Conservation (phyloP, 2,888 invertebrate species). For the Hirudinaria manillensis region DNA sequence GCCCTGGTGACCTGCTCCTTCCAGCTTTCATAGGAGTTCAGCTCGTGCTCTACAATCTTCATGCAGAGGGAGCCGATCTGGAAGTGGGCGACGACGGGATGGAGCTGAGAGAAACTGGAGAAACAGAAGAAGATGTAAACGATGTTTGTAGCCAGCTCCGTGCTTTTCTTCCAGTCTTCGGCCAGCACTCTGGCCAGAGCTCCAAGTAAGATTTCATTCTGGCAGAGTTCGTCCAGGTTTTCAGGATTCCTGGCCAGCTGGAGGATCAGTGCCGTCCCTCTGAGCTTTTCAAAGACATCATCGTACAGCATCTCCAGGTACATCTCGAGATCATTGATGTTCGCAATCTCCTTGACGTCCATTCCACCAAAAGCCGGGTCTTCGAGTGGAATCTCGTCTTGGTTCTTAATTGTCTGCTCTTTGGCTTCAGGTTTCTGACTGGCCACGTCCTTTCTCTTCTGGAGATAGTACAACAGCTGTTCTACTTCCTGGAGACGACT, state of each 20-base stretch:
- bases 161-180: slow-evolving; percentile 94
- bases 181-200: slow-evolving; percentile 87
- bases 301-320: slow-evolving; percentile 87
- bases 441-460: slow-evolving; percentile 65
- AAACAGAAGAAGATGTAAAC: slow-evolving; percentile 95
- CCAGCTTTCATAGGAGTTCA: slow-evolving; percentile 88
- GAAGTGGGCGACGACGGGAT: slow-evolving; percentile 85
- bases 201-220: slow-evolving; percentile 89
- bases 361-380: slow-evolving; percentile 49
- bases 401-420: background rate
- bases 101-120: slow-evolving; percentile 89
- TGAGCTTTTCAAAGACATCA: slow-evolving; percentile 74
- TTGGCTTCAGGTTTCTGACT: background rate
- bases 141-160: slow-evolving; percentile 91
- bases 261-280: slow-evolving; percentile 80
- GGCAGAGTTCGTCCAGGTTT: slow-evolving; percentile 83
- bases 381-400: slow-evolving; percentile 36
- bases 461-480: slow-evolving; percentile 77
- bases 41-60: slow-evolving; percentile 83
- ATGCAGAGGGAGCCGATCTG: slow-evolving; percentile 95
- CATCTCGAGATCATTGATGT: slow-evolving; percentile 79
- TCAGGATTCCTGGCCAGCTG: slow-evolving; percentile 87
- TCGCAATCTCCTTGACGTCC: slow-evolving; percentile 59
- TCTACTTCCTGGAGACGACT: slow-evolving; percentile 76
- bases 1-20: slow-evolving; percentile 55